phyloP scores from a whole-genome alignment of 2,113 vertebrate species.

The Platichthys flesus region DNA sequence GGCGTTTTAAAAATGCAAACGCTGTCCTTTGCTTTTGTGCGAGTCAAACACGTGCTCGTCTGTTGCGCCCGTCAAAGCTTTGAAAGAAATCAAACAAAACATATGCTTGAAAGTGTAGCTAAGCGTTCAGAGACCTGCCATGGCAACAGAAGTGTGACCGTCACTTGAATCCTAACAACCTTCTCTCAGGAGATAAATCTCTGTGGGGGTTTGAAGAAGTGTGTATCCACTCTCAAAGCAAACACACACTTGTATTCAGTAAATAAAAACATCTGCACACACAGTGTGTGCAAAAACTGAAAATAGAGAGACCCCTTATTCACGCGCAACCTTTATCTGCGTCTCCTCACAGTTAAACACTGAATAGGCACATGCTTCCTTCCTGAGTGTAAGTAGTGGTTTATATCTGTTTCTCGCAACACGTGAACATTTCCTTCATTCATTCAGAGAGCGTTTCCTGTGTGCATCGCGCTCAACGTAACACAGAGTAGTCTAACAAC shows the following conservation, averaged over 20 bases:
- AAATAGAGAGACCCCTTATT: background rate
- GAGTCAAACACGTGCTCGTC: constrained; percentile 15
- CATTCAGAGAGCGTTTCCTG: constrained; percentile 77
- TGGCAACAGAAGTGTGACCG: constrained; percentile 73
- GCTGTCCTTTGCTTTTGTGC: constrained; percentile 10
- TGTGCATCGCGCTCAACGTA: constrained; percentile 38
- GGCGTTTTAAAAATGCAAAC: constrained; percentile 34
- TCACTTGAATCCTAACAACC: constrained; percentile 69
- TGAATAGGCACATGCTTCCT: constrained; percentile 70
- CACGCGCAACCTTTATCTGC: constrained; percentile 2
- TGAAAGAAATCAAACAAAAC: constrained; percentile 25
- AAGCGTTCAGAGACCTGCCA: constrained; percentile 44
- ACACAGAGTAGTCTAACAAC: constrained; percentile 3
- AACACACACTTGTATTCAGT: background rate
- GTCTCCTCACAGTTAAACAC: constrained; percentile 34
- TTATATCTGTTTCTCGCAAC: constrained; percentile 68
- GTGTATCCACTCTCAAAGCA: constrained; percentile 44
- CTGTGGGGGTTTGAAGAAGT: constrained; percentile 59
- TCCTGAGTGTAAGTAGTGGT: constrained; percentile 64
- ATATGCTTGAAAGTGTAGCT: constrained; percentile 25
- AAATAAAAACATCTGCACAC: constrained; percentile 8
- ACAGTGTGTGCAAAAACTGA: background rate
- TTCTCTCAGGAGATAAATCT: constrained; percentile 62
- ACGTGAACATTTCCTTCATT: constrained; percentile 78
- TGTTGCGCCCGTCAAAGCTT: constrained; percentile 7